Conservation (phyloP, 2,888 invertebrate genomes). For the Caenorhabditis virilis region DNA sequence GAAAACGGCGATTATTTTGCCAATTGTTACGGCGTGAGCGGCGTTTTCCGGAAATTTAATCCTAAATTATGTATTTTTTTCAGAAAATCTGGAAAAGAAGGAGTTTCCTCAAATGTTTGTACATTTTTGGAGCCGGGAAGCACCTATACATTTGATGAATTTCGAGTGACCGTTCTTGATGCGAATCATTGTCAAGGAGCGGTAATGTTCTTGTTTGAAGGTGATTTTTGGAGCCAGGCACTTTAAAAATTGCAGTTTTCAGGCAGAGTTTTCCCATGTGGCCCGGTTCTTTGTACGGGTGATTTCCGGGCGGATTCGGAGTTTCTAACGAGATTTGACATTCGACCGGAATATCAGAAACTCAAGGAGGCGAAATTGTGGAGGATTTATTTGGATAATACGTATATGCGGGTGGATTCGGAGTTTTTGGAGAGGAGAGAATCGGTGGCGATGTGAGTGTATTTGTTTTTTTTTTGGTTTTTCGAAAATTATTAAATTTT, state of each 20-base stretch:
- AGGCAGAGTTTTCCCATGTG: conserved; percentile 7
- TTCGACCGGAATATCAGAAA: not conserved
- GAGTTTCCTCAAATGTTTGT: not conserved
- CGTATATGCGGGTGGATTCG: conserved; percentile 6
- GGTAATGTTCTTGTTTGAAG: conserved; percentile 21
- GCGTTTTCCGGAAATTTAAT: too few relatives aligned
- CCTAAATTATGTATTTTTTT: too few relatives aligned
- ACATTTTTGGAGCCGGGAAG: not conserved
- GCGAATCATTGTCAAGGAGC: conserved; percentile 19
- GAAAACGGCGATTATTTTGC: conserved; percentile 10
- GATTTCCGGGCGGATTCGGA: conserved; percentile 17
- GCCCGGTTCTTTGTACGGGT: conserved; percentile 13
- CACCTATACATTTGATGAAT: conserved; percentile 8
- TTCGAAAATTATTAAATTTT: too few relatives aligned
- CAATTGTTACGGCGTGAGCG: conserved; percentile 11
- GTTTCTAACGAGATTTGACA: conserved; percentile 1
- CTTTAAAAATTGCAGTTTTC: not conserved
- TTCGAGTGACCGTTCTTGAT: conserved; percentile 9
- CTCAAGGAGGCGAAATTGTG: not conserved
- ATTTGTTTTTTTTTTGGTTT: not conserved
- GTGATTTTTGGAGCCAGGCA: too few relatives aligned
- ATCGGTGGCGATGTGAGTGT: not conserved
- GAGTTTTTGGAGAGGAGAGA: not conserved
- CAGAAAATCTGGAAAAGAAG: not conserved
- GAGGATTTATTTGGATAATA: conserved; percentile 11